These are phyloP conservation scores for Pinctada fucata DNA, from an alignment of 2,888 invertebrate genomes.

Conservation along the genomic window DNA sequence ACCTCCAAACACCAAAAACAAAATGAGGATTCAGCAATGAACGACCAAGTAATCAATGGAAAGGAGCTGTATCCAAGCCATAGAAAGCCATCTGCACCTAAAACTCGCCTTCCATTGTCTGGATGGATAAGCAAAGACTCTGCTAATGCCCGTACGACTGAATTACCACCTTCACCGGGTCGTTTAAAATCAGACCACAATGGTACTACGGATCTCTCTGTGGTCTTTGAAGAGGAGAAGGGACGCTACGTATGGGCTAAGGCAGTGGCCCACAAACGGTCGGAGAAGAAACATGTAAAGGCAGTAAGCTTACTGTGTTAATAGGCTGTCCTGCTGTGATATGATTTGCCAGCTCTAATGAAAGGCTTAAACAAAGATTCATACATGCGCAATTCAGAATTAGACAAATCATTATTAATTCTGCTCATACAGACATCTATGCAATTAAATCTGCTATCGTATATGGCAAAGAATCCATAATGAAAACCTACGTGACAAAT, in stretches of 20 bases:
- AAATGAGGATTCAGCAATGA: not conserved
- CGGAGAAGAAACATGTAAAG: too few species aligned
- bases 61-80: not conserved
- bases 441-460: too few species aligned
- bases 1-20: not conserved
- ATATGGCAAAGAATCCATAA: too few species aligned
- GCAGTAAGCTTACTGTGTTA: too few species aligned
- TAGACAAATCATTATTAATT: too few species aligned
- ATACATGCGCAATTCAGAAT: not conserved
- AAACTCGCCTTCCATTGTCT: not conserved
- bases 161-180: not conserved
- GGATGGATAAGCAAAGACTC: not conserved
- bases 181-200: not conserved
- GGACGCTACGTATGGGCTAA: conserved; percentile 11
- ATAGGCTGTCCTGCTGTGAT: not conserved
- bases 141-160: not conserved
- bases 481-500: too few species aligned
- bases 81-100: not conserved
- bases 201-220: not conserved
- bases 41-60: not conserved
- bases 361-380: not conserved
- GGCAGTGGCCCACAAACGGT: conserved; percentile 17
- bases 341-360: not conserved
- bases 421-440: too few species aligned
- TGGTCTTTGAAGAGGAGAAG: not conserved